phyloP scores from a whole-genome alignment of 2,888 invertebrate genomes.

The Flexamia atlantica region DNA sequence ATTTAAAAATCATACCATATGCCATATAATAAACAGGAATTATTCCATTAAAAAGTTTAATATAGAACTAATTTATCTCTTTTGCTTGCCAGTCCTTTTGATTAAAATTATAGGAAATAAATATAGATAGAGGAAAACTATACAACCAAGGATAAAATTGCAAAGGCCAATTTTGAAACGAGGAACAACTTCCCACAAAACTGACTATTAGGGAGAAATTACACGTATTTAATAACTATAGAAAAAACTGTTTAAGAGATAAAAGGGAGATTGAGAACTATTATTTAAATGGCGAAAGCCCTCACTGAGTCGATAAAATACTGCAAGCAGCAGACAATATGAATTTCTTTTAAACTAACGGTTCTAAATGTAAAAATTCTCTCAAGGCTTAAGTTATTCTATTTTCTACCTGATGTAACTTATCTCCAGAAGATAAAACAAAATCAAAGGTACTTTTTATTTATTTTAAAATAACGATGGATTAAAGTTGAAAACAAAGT shows the following conservation, averaged over 20 bases:
- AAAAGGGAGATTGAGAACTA: slow-evolving; percentile 24
- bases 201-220: not conserved
- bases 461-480: too few species aligned
- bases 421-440: too few species aligned
- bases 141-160: not conserved
- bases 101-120: not conserved
- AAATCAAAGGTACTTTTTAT: too few species aligned
- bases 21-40: too few species aligned
- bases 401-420: not conserved
- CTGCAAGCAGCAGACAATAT: slow-evolving; percentile 35
- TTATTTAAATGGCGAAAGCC: slow-evolving; percentile 49
- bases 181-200: not conserved
- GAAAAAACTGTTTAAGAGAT: not conserved
- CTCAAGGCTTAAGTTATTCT: slow-evolving; percentile 5
- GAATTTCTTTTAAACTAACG: slow-evolving; percentile 17
- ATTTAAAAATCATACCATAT: too few species aligned
- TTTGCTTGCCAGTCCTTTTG: slow-evolving; percentile 2
- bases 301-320: slow-evolving; percentile 49
- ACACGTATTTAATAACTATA: not conserved
- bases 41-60: too few species aligned
- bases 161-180: not conserved
- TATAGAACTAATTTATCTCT: too few species aligned
- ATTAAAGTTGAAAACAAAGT: too few species aligned
- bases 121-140: slow-evolving; percentile 3
- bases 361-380: slow-evolving; percentile 6